A percentile compares a stretch with the other conserved stretches of the same genome.
phyloP scores from a whole-genome alignment of 2,888 invertebrate species.

The Poecilus cupreus region DNA sequence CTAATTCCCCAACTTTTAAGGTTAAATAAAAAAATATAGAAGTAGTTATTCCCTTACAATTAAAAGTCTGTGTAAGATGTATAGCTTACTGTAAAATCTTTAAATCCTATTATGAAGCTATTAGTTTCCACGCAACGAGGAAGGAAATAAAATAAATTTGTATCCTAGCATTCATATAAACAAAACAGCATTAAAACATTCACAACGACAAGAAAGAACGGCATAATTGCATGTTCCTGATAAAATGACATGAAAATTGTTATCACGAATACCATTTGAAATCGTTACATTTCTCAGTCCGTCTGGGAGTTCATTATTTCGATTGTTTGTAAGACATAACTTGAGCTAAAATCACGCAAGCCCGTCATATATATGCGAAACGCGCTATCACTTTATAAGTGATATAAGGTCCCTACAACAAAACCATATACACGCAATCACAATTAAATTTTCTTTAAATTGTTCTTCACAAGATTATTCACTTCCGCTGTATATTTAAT shows the following conservation, averaged over 20 bases:
- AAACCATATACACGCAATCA: not conserved
- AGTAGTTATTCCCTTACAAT: too few relatives aligned
- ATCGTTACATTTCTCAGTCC: not conserved
- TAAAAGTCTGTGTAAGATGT: too few relatives aligned
- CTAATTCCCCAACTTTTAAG: too few relatives aligned
- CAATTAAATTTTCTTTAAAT: not conserved
- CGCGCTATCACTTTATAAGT: not conserved
- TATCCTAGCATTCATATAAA: not conserved
- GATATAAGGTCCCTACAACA: not conserved
- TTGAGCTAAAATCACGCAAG: not conserved
- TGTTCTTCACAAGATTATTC: too few relatives aligned
- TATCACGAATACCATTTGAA: constrained; percentile 1
- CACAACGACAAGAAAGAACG: not conserved
- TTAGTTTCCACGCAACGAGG: too few relatives aligned
- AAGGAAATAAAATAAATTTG: not conserved
- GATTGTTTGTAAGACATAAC: not conserved
- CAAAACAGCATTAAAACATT: not conserved
- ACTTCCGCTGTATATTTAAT: too few relatives aligned
- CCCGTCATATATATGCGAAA: not conserved
- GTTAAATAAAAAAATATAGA: too few relatives aligned
- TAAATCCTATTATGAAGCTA: too few relatives aligned
- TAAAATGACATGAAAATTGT: constrained; percentile 12
- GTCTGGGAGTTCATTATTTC: not conserved
- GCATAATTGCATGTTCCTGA: constrained; percentile 1
- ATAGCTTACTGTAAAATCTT: too few relatives aligned